Conservation (phyloP, 1,140 invertebrate genomes). For the Orius laevigatus region DNA sequence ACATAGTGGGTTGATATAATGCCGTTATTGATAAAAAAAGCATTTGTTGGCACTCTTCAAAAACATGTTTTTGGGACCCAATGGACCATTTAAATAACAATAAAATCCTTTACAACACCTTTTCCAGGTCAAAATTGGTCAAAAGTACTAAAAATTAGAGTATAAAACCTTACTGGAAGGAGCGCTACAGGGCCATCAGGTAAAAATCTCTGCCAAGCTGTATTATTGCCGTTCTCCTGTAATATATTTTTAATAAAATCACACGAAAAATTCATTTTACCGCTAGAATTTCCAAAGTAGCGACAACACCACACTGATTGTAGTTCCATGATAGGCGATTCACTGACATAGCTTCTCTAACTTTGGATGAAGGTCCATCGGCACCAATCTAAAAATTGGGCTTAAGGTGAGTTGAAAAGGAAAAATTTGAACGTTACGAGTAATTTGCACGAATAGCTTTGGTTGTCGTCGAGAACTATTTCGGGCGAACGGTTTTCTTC, state of each 20-base stretch:
- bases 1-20: too few species aligned
- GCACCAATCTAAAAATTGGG: slow-evolving; percentile 56
- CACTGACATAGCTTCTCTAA: slow-evolving; percentile 61
- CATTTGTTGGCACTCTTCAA: too few species aligned
- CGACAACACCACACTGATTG: slow-evolving; percentile 77
- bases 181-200: slow-evolving; percentile 81
- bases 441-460: slow-evolving; percentile 35
- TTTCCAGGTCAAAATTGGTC: too few species aligned
- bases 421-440: slow-evolving; percentile 30
- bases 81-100: too few species aligned
- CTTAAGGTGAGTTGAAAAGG: not conserved
- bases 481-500: slow-evolving; percentile 26
- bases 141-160: too few species aligned
- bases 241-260: slow-evolving; percentile 31
- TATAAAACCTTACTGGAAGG: slow-evolving; percentile 50
- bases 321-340: slow-evolving; percentile 70
- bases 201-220: slow-evolving; percentile 92
- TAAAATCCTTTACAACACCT: too few species aligned
- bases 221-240: slow-evolving; percentile 27
- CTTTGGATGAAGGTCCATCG: slow-evolving; percentile 78
- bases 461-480: slow-evolving; percentile 35
- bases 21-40: too few species aligned
- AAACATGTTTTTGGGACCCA: too few species aligned
- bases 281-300: slow-evolving; percentile 46
- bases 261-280: too few species aligned